These are phyloP conservation scores for Bettongia penicillata DNA, from an alignment of 2,113 vertebrate species.

Conservation along the genomic window DNA sequence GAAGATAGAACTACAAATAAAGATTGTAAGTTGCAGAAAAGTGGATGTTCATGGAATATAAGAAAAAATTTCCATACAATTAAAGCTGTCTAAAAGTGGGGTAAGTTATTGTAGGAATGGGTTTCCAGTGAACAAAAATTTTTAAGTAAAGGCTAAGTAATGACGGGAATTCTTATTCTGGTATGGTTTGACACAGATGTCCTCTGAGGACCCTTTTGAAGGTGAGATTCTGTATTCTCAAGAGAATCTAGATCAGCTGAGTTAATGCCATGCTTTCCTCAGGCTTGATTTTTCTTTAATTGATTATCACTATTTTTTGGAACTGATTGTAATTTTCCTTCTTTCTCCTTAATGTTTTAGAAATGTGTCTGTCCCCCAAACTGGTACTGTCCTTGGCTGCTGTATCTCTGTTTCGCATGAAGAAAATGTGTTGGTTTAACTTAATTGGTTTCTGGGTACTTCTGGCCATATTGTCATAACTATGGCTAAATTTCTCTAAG, in stretches of 20 bases:
- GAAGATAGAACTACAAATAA: not conserved
- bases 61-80: not conserved
- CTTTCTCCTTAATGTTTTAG: not conserved
- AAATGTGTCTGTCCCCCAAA: not conserved
- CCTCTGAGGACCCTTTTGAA: not conserved
- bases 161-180: not conserved
- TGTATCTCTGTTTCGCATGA: not conserved
- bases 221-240: not conserved
- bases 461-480: not conserved
- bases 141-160: not conserved
- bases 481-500: not conserved
- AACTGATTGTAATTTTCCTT: not conserved
- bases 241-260: not conserved
- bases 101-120: not conserved
- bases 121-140: not conserved
- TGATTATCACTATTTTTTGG: not conserved
- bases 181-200: not conserved
- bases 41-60: not conserved
- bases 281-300: not conserved
- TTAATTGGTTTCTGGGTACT: not conserved
- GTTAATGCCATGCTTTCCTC: not conserved
- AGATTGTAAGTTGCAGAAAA: not conserved
- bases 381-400: not conserved
- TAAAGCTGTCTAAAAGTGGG: not conserved
- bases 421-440: not conserved